Evolutionary conservation across 2,888 invertebrate genomes (phyloP).

Genomic region (Heliconius erato): DNA sequence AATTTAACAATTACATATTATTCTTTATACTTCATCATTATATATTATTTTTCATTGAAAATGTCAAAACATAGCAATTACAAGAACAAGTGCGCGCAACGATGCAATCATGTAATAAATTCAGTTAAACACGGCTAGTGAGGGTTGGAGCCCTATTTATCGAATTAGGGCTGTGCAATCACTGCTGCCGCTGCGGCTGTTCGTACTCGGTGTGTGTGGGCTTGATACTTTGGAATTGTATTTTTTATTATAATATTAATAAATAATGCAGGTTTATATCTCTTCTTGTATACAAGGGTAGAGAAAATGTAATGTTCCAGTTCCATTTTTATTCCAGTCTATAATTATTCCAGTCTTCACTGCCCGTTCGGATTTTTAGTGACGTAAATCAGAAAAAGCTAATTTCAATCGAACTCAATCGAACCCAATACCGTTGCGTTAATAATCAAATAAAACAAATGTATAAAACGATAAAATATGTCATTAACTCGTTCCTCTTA

Average conservation of each 20-base stretch:
- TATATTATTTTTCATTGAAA: slow-evolving; percentile 36
- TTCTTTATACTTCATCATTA: slow-evolving; percentile 6
- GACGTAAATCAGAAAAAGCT: no score
- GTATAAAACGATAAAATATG: no score
- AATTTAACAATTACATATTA: slow-evolving; percentile 15
- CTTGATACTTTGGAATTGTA: slow-evolving; percentile 57
- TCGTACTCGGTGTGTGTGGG: slow-evolving; percentile 52
- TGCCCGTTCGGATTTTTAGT: no score
- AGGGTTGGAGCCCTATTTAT: slow-evolving; percentile 70
- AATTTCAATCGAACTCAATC: no score
- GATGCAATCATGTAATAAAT: slow-evolving; percentile 77
- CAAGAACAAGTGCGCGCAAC: slow-evolving; percentile 61
- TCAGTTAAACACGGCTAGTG: slow-evolving; percentile 64
- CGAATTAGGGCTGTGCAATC: slow-evolving; percentile 80
- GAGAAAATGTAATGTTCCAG: no score
- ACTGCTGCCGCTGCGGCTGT: slow-evolving; percentile 68
- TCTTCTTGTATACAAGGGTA: no score
- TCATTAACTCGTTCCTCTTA: no score
- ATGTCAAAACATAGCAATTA: slow-evolving; percentile 50
- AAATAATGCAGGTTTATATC: not conserved
- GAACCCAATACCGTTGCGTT: no score
- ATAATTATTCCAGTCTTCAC: no score
- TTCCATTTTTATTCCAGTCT: no score
- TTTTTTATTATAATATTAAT: not conserved
- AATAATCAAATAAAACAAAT: no score